These are phyloP conservation scores for Electrophaes corylata DNA, from an alignment of 2,888 invertebrate species.

Conservation along the genomic window DNA sequence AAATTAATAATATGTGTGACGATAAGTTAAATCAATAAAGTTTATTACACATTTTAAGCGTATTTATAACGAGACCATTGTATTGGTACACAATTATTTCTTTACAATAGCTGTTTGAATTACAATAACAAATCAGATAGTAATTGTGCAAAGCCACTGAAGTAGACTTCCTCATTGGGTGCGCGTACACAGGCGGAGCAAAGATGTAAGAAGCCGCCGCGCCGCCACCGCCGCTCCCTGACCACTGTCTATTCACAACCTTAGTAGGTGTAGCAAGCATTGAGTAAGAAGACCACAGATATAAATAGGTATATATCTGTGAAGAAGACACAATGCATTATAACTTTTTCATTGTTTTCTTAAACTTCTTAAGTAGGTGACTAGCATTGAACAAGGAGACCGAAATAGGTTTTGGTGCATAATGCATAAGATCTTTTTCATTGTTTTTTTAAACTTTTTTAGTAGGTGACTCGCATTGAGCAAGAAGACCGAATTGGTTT, in stretches of 20 bases:
- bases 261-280: background rate
- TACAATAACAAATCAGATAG: slow-evolving; percentile 30
- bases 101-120: slow-evolving; percentile 25
- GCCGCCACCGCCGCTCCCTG: too few relatives aligned
- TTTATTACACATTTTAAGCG: background rate
- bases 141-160: slow-evolving; percentile 50
- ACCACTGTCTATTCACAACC: slow-evolving; percentile 30
- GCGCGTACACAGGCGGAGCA: slow-evolving; percentile 43
- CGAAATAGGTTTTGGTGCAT: too few relatives aligned
- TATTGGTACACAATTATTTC: slow-evolving; percentile 17
- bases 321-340: too few relatives aligned
- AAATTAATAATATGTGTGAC: too few relatives aligned
- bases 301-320: too few relatives aligned
- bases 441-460: too few relatives aligned
- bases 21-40: background rate
- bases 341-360: too few relatives aligned
- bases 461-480: too few relatives aligned
- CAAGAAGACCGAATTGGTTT: too few relatives aligned
- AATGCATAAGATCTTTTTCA: too few relatives aligned
- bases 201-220: slow-evolving; percentile 42
- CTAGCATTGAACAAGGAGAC: too few relatives aligned
- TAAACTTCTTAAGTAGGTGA: too few relatives aligned
- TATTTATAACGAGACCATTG: background rate
- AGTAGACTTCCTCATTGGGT: slow-evolving; percentile 60
- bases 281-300: background rate